Percentiles rank a stretch among this genome's conserved stretches.
These are phyloP conservation scores for Melanotaenia duboulayi DNA, from an alignment of 2,113 vertebrate species.

Conservation along the genomic window DNA sequence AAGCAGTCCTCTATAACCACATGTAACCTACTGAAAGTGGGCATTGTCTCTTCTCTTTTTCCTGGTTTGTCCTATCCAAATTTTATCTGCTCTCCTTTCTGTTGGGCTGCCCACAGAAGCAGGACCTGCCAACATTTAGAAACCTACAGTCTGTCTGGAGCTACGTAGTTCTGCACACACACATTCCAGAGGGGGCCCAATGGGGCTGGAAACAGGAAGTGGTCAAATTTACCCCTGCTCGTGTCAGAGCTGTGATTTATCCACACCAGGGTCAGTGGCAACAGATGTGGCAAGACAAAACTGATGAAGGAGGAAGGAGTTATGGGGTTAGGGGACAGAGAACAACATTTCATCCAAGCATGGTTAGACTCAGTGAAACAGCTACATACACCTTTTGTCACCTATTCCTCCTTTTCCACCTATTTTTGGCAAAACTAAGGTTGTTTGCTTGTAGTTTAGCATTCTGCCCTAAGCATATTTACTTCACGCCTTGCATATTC, in stretches of 20 bases:
- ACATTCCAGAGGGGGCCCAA: conserved; percentile 82
- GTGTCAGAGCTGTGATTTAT: conserved; percentile 76
- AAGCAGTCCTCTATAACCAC: conserved; percentile 1
- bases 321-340: conserved; percentile 11
- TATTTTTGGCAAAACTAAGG: conserved; percentile 21
- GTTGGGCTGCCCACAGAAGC: conserved; percentile 55
- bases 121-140: conserved; percentile 75
- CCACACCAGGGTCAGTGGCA: conserved; percentile 62
- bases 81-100: conserved; percentile 58
- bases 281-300: conserved; percentile 76
- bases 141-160: conserved; percentile 70
- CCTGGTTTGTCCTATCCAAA: conserved; percentile 28
- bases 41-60: conserved; percentile 5
- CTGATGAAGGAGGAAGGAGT: conserved; percentile 12
- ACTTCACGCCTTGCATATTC: conserved; percentile 51
- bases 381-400: conserved; percentile 11
- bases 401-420: conserved; percentile 20
- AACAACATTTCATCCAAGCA: conserved; percentile 30
- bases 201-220: conserved; percentile 79
- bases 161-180: conserved; percentile 60
- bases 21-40: background rate
- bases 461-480: conserved; percentile 63
- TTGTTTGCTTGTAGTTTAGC: conserved; percentile 54
- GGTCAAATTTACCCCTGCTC: conserved; percentile 77
- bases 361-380: conserved; percentile 15